These are phyloP conservation scores for Acronicta psi DNA, from an alignment of 2,888 invertebrate genomes.

Conservation along the genomic window DNA sequence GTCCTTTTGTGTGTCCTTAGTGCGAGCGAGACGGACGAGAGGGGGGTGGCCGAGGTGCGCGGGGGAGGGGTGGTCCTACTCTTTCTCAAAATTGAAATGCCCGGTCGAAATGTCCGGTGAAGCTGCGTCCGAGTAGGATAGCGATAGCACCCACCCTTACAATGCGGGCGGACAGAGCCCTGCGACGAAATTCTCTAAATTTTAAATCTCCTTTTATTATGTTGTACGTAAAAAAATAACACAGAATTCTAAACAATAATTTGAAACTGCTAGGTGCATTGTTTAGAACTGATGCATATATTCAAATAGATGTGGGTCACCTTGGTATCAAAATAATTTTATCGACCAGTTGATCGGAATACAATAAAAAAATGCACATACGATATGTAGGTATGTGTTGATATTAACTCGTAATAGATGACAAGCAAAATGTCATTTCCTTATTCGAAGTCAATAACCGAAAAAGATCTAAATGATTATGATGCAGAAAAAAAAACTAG, in stretches of 20 bases:
- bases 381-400: conserved; percentile 23
- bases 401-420: conserved; percentile 54
- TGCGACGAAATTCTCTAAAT: conserved; percentile 85
- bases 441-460: conserved; percentile 71
- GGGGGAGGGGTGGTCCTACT: conserved; percentile 85
- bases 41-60: conserved; percentile 71
- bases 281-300: conserved; percentile 37
- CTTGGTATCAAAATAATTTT: conserved; percentile 59
- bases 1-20: conserved; percentile 89
- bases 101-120: conserved; percentile 90
- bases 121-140: conserved; percentile 88
- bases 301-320: conserved; percentile 54
- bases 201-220: conserved; percentile 81
- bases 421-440: conserved; percentile 66
- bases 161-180: conserved; percentile 86
- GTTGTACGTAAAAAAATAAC: conserved; percentile 53
- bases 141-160: conserved; percentile 88
- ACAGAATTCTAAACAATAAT: conserved; percentile 36
- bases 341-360: conserved; percentile 57
- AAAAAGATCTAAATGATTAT: conserved; percentile 54
- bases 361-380: conserved; percentile 52
- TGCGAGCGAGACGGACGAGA: conserved; percentile 79
- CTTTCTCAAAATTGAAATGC: conserved; percentile 90
- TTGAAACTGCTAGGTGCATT: conserved; percentile 30
- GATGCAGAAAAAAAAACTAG: conserved; percentile 36